Evolutionary conservation across 2,113 vertebrate species (phyloP).

Genomic region (Corynorhinus townsendii): DNA sequence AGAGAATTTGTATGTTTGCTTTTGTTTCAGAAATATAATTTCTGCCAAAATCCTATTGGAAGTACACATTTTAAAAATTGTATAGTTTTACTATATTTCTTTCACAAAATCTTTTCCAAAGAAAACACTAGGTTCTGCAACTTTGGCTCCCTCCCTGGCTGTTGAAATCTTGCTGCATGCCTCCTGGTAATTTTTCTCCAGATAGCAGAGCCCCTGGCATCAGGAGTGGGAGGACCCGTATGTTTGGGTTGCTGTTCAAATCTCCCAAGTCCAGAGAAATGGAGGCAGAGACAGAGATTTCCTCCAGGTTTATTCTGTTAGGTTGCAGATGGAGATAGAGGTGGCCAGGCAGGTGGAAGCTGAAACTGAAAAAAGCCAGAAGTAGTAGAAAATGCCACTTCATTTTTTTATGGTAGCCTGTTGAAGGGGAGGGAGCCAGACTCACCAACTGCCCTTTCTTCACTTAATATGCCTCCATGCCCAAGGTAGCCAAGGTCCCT

Average conservation of each 20-base stretch:
- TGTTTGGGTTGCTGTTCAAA: not conserved
- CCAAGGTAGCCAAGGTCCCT: not conserved
- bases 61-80: not conserved
- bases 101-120: not conserved
- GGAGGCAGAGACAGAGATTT: not conserved
- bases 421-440: not conserved
- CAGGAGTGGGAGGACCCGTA: not conserved
- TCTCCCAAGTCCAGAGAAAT: not conserved
- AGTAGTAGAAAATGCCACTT: not conserved
- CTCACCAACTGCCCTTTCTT: not conserved
- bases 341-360: not conserved
- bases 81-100: not conserved
- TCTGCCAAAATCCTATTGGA: not conserved
- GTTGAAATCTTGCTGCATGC: not conserved
- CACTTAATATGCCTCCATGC: not conserved
- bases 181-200: not conserved
- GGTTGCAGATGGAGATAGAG: not conserved
- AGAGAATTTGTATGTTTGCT: not conserved
- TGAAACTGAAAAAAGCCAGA: not conserved
- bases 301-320: not conserved
- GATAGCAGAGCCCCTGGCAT: not conserved
- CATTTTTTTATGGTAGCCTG: not conserved
- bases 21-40: not conserved
- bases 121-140: not conserved
- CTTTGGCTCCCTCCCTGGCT: not conserved